A percentile compares a stretch with the other conserved stretches of the same genome.
phyloP scores from a whole-genome alignment of 2,888 invertebrate species.

The Acronicta psi region DNA sequence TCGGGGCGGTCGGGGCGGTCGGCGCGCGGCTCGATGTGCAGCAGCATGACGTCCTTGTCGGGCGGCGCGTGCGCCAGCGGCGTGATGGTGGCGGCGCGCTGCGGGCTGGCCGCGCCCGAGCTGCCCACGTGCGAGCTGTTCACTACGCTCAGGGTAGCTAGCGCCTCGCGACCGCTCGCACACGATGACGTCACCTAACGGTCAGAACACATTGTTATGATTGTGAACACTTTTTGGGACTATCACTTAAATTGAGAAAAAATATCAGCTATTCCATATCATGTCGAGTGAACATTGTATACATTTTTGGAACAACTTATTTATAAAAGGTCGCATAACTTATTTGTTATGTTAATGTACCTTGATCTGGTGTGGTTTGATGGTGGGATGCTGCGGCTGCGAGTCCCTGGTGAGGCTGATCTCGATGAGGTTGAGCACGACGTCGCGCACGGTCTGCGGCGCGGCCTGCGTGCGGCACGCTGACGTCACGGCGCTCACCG shows the following conservation, averaged over 20 bases:
- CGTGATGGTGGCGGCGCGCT: constrained; percentile 89
- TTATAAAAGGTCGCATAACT: no score
- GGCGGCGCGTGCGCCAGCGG: constrained; percentile 89
- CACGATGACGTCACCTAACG: constrained; percentile 68
- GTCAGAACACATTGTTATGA: no score
- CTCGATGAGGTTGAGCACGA: constrained; percentile 95
- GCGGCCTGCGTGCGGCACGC: constrained; percentile 68
- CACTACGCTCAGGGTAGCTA: constrained; percentile 93
- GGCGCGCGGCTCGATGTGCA: constrained; percentile 86
- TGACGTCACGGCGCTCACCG: constrained; percentile 48
- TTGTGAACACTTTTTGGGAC: no score
- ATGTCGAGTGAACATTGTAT: no score
- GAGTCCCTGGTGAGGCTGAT: constrained; percentile 92
- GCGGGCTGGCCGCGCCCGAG: constrained; percentile 68
- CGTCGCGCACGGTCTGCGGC: constrained; percentile 94
- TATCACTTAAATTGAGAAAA: no score
- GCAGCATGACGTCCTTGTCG: constrained; percentile 91
- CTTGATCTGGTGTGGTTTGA: constrained; percentile 72
- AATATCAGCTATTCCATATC: no score
- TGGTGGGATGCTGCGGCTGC: constrained; percentile 77
- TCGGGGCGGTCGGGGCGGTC: constrained; percentile 89
- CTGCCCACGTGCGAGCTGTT: constrained; percentile 80
- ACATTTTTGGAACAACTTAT: no score
- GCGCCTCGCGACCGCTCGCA: constrained; percentile 76
- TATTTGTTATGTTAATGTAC: constrained; percentile 45